phyloP scores from a whole-genome alignment of 2,113 vertebrate species.

The Thinocorus orbignyianus region DNA sequence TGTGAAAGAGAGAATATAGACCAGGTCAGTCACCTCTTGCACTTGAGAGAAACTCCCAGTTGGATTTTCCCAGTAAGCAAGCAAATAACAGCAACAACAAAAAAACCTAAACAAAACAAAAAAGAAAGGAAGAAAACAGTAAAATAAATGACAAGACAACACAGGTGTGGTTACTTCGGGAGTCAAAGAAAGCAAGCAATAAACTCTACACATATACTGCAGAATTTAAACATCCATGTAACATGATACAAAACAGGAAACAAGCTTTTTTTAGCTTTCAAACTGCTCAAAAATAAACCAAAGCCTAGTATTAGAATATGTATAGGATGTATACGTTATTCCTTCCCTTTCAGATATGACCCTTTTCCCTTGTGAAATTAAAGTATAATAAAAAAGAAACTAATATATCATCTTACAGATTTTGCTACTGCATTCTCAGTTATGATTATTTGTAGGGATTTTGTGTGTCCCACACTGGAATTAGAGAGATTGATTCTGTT shows the following conservation, averaged over 20 bases:
- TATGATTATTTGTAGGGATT: background rate
- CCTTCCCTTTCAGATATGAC: background rate
- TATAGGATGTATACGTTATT: background rate
- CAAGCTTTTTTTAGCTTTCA: background rate
- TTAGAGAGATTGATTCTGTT: constrained; percentile 2
- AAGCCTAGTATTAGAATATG: background rate
- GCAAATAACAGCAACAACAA: background rate
- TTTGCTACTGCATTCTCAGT: background rate
- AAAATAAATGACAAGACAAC: background rate
- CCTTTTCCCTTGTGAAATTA: background rate
- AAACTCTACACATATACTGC: background rate
- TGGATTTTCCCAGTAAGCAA: background rate
- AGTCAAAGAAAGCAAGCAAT: background rate
- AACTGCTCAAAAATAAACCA: background rate
- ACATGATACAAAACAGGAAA: background rate
- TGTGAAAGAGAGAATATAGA: background rate
- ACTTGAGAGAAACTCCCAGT: background rate
- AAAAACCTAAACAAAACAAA: background rate
- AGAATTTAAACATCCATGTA: background rate
- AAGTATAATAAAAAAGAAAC: background rate
- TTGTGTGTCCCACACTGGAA: background rate
- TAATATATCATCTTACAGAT: background rate
- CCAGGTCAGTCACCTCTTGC: background rate
- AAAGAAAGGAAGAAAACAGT: background rate
- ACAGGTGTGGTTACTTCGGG: background rate